Base-by-base conservation (phyloP, 2,888 invertebrate species). In the Pterobdella sp. region DNA sequence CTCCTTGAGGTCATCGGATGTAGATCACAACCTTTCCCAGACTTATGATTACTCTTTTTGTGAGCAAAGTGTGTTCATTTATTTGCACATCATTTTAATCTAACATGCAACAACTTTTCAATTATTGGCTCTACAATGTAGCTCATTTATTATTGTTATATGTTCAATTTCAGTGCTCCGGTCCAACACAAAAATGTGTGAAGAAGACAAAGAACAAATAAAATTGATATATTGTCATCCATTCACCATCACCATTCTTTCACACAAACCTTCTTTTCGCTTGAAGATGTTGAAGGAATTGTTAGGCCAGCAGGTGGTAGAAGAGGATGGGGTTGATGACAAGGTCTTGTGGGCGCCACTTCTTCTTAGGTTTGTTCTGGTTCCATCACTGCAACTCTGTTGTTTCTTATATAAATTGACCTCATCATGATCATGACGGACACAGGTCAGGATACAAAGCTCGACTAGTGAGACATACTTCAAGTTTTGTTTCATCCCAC, bases 91-190 rank as follows among this genome's bases (percentile, higher is more conserved):
- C n/a, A n/a, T n/a, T n/a, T n/a, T n/a, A n/a, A n/a, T n/a, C n/a
- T n/a, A n/a, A n/a, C n/a, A n/a, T n/a, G n/a, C n/a, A n/a, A n/a
- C n/a, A n/a, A n/a, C n/a, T n/a, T n/a, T n/a, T n/a, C n/a, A n/a
- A n/a, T n/a, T n/a, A n/a, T n/a, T n/a, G n/a, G n/a, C n/a, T n/a
- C n/a, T n/a, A n/a, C n/a, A n/a, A n/a, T n/a, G n/a, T n/a, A n/a
- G n/a, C n/a, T n/a, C n/a, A n/a, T n/a, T n/a, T n/a, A n/a, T n/a
- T n/a, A n/a, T n/a, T n/a, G n/a, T n/a, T n/a, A n/a, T n/a, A n/a
- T n/a, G n/a, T n/a, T n/a, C 78, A 31, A 34, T n/a, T 26, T 67
- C 75, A 37, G 66, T 65, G 31, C 75, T 76, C 34, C 70, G 74
- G n/a, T 79, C 79, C 34, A 68, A 31, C 36, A 42, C 63, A 1